phyloP scores from a whole-genome alignment of 2,797 vertebrate genomes.

The Lemur catta region DNA sequence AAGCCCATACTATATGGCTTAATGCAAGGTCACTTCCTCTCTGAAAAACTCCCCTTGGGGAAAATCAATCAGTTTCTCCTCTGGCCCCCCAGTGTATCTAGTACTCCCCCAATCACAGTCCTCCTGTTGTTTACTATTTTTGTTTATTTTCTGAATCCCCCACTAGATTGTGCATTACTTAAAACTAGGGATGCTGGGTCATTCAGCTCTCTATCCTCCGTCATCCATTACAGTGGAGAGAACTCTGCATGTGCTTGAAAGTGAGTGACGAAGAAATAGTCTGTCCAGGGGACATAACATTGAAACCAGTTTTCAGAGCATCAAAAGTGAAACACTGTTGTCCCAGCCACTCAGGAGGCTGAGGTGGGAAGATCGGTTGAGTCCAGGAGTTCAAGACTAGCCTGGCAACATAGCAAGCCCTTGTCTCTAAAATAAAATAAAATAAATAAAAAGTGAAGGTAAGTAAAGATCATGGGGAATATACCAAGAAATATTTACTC shows the following conservation, averaged over 20 bases:
- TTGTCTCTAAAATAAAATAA: background rate
- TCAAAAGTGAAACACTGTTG: background rate
- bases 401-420: background rate
- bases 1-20: background rate
- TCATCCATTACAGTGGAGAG: background rate
- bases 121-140: background rate
- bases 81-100: background rate
- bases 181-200: background rate
- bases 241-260: background rate
- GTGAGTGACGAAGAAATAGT: background rate
- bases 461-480: background rate
- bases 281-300: background rate
- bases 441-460: background rate
- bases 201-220: background rate
- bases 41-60: background rate
- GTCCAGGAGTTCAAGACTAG: background rate
- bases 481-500: background rate
- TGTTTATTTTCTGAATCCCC: background rate
- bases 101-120: too few species aligned
- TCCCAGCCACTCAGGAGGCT: background rate
- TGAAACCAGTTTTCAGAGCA: background rate
- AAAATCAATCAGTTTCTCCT: background rate
- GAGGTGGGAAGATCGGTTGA: background rate
- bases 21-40: background rate
- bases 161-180: background rate